Conservation (phyloP, 2,113 vertebrate genomes). For the Austrofundulus limnaeus region DNA sequence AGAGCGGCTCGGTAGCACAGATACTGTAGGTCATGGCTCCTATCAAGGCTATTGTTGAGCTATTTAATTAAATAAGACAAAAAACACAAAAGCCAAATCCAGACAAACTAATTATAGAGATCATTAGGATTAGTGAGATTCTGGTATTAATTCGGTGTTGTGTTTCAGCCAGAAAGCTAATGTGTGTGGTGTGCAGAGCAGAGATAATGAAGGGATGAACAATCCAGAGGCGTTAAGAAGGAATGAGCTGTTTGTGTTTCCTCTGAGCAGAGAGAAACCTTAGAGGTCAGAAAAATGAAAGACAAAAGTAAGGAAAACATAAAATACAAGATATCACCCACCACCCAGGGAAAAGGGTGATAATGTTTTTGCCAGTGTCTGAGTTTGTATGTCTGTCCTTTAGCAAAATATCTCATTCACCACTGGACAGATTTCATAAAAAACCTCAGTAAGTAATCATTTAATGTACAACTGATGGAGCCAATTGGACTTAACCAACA, state of each 20-base stretch:
- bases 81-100: slow-evolving; percentile 17
- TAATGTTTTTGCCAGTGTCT: no score
- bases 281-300: slow-evolving; percentile 18
- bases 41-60: slow-evolving; percentile 7
- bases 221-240: slow-evolving; percentile 33
- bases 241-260: slow-evolving; percentile 46
- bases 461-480: no score
- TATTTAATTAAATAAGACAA: slow-evolving; percentile 16
- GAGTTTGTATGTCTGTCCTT: no score
- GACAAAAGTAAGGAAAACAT: slow-evolving; percentile 12
- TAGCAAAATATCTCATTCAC: no score
- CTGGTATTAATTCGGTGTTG: slow-evolving; percentile 35
- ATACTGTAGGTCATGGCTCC: slow-evolving; percentile 33
- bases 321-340: neutral
- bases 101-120: slow-evolving; percentile 48
- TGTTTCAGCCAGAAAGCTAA: slow-evolving; percentile 33
- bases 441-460: no score
- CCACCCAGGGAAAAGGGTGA: no score
- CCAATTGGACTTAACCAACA: no score
- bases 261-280: slow-evolving; percentile 29
- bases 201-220: slow-evolving; percentile 58
- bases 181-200: slow-evolving; percentile 33
- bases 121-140: slow-evolving; percentile 46
- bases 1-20: slow-evolving; percentile 5
- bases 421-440: no score